A percentile compares a stretch with the other conserved stretches of the same genome.
Evolutionary conservation across 2,797 vertebrate species (phyloP).

Genomic region (Pseudotriccus pelzelni): DNA sequence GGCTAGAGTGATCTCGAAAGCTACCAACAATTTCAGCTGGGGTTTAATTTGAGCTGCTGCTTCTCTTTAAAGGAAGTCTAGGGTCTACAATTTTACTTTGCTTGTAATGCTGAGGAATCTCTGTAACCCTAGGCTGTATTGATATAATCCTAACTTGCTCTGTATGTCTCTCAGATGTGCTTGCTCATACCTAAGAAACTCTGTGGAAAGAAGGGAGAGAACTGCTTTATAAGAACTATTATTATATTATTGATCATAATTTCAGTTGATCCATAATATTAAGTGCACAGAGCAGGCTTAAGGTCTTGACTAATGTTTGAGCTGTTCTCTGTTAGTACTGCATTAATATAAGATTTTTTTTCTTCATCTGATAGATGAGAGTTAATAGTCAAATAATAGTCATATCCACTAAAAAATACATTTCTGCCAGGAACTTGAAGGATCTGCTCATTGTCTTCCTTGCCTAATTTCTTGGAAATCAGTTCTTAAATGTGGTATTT

Average conservation of each 20-base stretch:
- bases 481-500: neutral
- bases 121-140: neutral
- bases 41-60: neutral
- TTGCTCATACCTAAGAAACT: neutral
- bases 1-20: neutral
- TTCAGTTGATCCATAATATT: neutral
- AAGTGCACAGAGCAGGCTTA: neutral
- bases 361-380: neutral
- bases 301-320: neutral
- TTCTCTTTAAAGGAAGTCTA: neutral
- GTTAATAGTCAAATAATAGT: neutral
- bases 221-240: neutral
- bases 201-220: neutral
- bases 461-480: neutral
- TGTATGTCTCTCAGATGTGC: neutral
- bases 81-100: neutral
- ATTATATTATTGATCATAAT: neutral
- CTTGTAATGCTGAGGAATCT: neutral
- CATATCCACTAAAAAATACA: neutral
- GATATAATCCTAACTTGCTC: neutral
- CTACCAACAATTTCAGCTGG: neutral
- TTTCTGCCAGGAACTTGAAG: neutral
- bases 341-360: neutral
- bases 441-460: neutral
- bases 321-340: neutral